phyloP scores from a whole-genome alignment of 2,888 invertebrate genomes.

The Caradrina clavipalpis region DNA sequence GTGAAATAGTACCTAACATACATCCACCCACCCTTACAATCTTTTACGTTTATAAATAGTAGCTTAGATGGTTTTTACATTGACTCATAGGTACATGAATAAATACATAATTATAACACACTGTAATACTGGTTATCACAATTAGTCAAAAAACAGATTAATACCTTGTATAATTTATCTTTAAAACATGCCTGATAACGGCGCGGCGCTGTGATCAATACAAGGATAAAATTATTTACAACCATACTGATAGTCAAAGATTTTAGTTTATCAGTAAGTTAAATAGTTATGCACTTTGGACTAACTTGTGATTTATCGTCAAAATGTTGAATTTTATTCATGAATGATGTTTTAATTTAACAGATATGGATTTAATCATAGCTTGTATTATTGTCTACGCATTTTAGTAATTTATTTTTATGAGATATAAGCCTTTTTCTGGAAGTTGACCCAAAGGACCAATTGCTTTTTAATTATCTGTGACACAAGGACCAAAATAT shows the following conservation, averaged over 20 bases:
- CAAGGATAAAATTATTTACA: constrained; percentile 38
- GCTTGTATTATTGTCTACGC: too few relatives aligned
- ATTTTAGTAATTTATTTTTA: too few relatives aligned
- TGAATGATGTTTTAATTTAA: not conserved
- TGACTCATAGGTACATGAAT: not conserved
- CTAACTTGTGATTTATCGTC: constrained; percentile 24
- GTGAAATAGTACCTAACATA: too few relatives aligned
- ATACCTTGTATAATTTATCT: constrained; percentile 43
- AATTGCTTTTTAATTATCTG: not conserved
- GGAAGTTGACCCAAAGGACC: not conserved
- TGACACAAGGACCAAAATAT: not conserved
- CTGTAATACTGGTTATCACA: constrained; percentile 4
- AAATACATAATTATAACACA: not conserved
- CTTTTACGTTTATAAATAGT: not conserved
- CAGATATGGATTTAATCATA: too few relatives aligned
- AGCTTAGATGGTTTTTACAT: not conserved
- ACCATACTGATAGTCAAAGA: constrained; percentile 37
- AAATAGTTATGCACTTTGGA: constrained; percentile 43
- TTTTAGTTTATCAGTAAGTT: constrained; percentile 40
- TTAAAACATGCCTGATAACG: constrained; percentile 35
- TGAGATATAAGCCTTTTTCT: too few relatives aligned
- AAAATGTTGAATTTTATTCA: too few relatives aligned
- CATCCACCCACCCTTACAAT: too few relatives aligned
- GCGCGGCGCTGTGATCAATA: constrained; percentile 49
- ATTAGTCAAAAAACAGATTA: constrained; percentile 48